Percentiles rank a stretch among this genome's conserved stretches.
These are phyloP conservation scores for Rhopalosiphum padi DNA, from an alignment of 1,140 invertebrate genomes.

Conservation along the genomic window DNA sequence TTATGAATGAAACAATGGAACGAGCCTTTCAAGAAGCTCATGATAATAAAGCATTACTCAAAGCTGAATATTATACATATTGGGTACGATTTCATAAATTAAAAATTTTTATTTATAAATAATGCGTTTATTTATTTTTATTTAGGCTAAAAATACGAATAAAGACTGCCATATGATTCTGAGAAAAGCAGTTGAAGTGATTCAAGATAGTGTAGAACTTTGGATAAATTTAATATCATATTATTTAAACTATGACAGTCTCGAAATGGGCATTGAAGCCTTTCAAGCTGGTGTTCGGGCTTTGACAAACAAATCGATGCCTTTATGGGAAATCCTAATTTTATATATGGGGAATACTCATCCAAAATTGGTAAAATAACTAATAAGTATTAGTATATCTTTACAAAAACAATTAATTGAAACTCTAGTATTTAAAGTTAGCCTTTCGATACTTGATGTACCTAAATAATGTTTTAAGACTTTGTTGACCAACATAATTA, in stretches of 20 bases:
- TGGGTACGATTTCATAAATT: not conserved
- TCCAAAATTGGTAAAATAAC: constrained; percentile 31
- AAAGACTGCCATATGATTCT: constrained; percentile 16
- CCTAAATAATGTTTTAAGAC: not conserved
- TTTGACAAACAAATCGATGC: not conserved
- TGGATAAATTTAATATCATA: constrained; percentile 27
- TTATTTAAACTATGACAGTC: constrained; percentile 23
- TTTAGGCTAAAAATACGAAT: constrained; percentile 37
- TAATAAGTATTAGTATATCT: not conserved
- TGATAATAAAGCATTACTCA: constrained; percentile 20
- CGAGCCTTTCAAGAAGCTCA: constrained; percentile 50
- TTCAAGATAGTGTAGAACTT: constrained; percentile 28
- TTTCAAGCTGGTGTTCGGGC: constrained; percentile 18
- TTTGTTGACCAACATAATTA: not conserved
- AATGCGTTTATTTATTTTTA: constrained; percentile 4
- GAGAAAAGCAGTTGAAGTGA: not conserved
- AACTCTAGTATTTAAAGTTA: not conserved
- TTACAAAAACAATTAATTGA: not conserved
- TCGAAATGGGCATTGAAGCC: constrained; percentile 26
- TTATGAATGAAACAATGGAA: constrained; percentile 51
- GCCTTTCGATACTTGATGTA: not conserved
- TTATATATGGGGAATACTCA: constrained; percentile 38
- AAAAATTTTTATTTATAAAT: not conserved
- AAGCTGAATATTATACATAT: constrained; percentile 39
- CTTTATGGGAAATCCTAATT: constrained; percentile 45